These are phyloP conservation scores for Tangara arthus DNA, from an alignment of 2,797 vertebrate genomes.

Conservation along the genomic window DNA sequence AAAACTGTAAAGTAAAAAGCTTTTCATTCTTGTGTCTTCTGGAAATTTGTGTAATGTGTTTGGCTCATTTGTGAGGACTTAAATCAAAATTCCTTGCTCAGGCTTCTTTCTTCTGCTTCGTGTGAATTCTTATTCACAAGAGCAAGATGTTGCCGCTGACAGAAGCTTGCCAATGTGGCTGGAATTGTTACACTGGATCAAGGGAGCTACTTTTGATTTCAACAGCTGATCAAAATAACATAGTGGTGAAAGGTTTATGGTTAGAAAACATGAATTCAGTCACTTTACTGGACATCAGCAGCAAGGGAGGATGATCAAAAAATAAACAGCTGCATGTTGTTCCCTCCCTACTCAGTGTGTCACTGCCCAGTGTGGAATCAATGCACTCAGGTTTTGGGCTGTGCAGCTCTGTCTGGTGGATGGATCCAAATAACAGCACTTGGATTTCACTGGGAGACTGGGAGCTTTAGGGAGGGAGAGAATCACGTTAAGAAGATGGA, in stretches of 20 bases:
- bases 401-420: neutral
- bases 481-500: neutral
- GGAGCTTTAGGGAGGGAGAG: neutral
- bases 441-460: neutral
- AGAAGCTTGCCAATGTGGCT: neutral
- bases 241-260: neutral
- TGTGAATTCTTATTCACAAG: neutral
- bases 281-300: neutral
- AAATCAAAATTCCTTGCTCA: neutral
- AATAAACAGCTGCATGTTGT: neutral
- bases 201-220: neutral
- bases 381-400: neutral
- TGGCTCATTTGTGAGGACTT: neutral
- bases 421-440: neutral
- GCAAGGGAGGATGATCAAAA: neutral
- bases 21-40: constrained; percentile 20
- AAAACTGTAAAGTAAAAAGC: neutral
- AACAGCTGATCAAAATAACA: neutral
- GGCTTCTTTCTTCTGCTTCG: neutral
- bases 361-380: neutral
- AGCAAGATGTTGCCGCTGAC: neutral
- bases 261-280: neutral
- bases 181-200: neutral
- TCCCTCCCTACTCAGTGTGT: neutral
- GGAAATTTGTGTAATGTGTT: constrained; percentile 28